These are phyloP conservation scores for Narcine bancroftii DNA, from an alignment of 2,113 vertebrate species.

Conservation along the genomic window DNA sequence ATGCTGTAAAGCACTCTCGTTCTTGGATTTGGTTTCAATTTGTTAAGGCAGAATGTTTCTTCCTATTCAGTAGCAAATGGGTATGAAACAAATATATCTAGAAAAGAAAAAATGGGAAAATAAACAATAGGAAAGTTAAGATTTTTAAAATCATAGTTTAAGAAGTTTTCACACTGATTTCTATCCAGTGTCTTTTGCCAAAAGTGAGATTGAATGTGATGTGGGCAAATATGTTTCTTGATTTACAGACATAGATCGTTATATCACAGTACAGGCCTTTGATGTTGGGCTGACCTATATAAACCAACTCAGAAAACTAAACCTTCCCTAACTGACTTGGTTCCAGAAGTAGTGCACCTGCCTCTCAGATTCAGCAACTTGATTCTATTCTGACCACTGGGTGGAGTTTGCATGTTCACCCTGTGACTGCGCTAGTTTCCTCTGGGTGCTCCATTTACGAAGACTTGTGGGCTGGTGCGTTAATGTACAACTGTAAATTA, in stretches of 20 bases:
- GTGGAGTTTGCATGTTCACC: no score
- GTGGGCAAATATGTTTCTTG: not conserved
- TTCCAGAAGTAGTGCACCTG: no score
- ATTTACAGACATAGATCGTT: not conserved
- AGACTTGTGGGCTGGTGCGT: no score
- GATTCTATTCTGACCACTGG: no score
- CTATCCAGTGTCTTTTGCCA: not conserved
- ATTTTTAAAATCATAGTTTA: not conserved
- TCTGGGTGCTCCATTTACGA: no score
- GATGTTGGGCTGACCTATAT: no score
- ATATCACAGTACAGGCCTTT: no score
- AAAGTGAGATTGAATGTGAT: not conserved
- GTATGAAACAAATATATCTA: not conserved
- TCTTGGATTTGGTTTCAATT: not conserved
- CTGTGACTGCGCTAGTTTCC: no score
- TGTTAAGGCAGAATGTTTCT: not conserved
- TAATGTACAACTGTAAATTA: no score
- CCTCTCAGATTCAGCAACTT: no score
- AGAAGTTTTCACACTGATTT: not conserved
- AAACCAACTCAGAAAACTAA: no score
- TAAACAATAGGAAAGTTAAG: not conserved
- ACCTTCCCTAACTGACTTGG: no score
- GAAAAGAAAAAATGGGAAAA: not conserved
- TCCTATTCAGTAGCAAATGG: not conserved
- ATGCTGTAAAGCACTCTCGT: not conserved